phyloP scores from a whole-genome alignment of 2,113 vertebrate species.

The Tringa solitaria region DNA sequence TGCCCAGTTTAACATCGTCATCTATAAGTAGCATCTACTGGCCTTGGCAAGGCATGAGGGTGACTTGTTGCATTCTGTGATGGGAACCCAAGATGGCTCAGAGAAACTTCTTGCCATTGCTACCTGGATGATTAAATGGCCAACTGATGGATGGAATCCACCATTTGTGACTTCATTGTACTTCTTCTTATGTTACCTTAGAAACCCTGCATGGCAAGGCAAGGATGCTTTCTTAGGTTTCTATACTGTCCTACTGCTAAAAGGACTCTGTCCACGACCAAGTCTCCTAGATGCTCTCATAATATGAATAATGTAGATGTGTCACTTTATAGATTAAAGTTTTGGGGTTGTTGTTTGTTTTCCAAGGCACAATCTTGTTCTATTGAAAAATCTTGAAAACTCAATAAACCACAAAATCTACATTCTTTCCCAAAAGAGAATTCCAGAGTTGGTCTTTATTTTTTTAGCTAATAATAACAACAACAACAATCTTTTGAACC shows the following conservation, averaged over 20 bases:
- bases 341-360: neutral
- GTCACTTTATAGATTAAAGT: neutral
- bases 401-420: neutral
- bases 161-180: neutral
- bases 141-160: neutral
- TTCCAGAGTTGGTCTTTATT: neutral
- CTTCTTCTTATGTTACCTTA: neutral
- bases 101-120: neutral
- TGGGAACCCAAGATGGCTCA: neutral
- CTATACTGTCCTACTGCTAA: neutral
- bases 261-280: neutral
- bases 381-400: neutral
- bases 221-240: neutral
- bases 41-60: neutral
- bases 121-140: neutral
- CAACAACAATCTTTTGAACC: neutral
- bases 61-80: fast-evolving
- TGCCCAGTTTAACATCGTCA: neutral
- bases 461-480: neutral
- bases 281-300: neutral
- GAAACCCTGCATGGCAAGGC: neutral
- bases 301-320: neutral
- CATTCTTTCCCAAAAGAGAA: neutral
- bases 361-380: neutral
- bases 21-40: fast-evolving